A percentile compares a stretch with the other conserved stretches of the same genome.
These are phyloP conservation scores for Microctonus hyperodae DNA, from an alignment of 2,888 invertebrate species.

Conservation along the genomic window DNA sequence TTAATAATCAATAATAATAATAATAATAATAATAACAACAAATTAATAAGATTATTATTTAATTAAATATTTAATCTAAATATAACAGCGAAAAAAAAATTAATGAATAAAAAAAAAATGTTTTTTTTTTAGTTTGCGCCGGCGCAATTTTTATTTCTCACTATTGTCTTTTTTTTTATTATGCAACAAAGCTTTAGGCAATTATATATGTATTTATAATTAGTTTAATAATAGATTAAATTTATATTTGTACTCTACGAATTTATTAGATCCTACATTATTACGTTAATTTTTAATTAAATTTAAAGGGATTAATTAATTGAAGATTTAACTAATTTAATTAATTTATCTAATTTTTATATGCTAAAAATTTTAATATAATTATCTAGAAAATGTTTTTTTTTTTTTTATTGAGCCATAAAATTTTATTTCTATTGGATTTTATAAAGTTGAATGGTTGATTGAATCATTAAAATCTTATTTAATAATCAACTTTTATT, in stretches of 20 bases:
- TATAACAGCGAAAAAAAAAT: background rate
- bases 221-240: no score
- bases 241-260: constrained; percentile 34
- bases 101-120: background rate
- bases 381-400: constrained; percentile 1
- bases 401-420: background rate
- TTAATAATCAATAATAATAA: background rate
- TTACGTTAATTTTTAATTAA: constrained; percentile 23
- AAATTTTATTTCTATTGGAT: background rate
- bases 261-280: constrained; percentile 20
- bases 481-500: no score
- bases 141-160: constrained; percentile 51
- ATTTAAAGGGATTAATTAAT: background rate
- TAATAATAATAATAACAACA: background rate
- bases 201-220: constrained; percentile 37
- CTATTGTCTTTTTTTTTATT: background rate
- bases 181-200: background rate
- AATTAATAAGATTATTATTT: background rate
- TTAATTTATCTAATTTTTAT: constrained; percentile 18
- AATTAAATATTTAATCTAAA: background rate
- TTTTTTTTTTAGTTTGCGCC: no score
- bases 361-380: constrained; percentile 22
- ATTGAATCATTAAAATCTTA: no score
- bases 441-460: no score
- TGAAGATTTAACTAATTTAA: background rate